These are phyloP conservation scores for Myotis brandtii DNA, from an alignment of 2,113 vertebrate species.

Conservation along the genomic window DNA sequence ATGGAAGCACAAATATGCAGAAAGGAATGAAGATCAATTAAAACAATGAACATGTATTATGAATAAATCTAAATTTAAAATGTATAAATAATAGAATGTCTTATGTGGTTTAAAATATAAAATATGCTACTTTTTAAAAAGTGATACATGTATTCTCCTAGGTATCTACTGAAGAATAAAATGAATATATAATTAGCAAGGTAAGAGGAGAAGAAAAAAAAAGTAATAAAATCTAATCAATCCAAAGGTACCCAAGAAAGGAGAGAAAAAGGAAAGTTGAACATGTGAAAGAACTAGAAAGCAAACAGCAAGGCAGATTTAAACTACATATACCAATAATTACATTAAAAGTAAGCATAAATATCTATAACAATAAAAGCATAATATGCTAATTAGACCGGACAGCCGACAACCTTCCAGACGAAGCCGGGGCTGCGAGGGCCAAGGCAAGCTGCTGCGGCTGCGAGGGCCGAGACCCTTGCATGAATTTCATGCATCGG, in stretches of 20 bases:
- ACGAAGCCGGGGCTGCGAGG: no score
- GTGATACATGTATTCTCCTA: not conserved
- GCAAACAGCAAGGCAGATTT: slow-evolving; percentile 6
- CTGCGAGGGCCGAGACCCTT: no score
- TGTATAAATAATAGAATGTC: not conserved
- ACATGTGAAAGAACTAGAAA: not conserved
- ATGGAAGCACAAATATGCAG: not conserved
- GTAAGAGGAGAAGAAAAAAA: not conserved
- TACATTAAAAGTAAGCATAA: slow-evolving; percentile 27
- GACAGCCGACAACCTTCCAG: no score
- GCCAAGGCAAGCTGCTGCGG: no score
- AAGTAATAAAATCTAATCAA: not conserved
- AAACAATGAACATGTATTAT: not conserved
- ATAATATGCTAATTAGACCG: no score
- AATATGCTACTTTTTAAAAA: not conserved
- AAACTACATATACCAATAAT: not conserved
- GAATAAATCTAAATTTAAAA: slow-evolving; percentile 9
- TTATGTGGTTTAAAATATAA: not conserved
- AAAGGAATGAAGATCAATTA: slow-evolving; percentile 18
- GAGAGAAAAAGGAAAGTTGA: not conserved
- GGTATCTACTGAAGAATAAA: slow-evolving; percentile 35
- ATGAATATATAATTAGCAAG: slow-evolving; percentile 5
- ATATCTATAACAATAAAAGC: not conserved
- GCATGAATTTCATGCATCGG: no score
- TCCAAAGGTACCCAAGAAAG: not conserved